A percentile compares a stretch with the other conserved stretches of the same genome.
Evolutionary conservation across 37 sponge, comb jelly and placozoan genomes (phyloP).

Genomic region (Aplysina aerophoba): DNA sequence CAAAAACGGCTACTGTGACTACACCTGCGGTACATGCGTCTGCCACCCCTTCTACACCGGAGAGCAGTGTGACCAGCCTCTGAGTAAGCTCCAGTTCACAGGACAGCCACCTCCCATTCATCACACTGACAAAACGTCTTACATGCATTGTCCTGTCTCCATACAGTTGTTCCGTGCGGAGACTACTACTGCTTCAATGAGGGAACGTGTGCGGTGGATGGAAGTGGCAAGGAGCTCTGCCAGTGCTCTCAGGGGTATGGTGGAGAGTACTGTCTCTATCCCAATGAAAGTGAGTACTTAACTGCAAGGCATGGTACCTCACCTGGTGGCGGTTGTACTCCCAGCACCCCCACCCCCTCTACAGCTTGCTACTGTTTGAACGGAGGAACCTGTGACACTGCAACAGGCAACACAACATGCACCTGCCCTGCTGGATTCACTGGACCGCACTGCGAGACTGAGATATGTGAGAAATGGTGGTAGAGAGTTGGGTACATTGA

Average conservation of each 20-base stretch:
- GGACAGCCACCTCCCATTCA: not conserved
- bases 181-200: conserved; percentile 29
- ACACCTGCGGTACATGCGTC: not conserved
- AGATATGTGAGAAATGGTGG: conserved; percentile 1
- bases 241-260: not conserved
- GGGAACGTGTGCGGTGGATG: not conserved
- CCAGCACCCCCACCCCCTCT: not conserved
- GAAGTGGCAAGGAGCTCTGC: not conserved
- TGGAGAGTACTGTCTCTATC: conserved; percentile 22
- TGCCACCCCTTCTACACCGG: conserved; percentile 27
- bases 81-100: not conserved
- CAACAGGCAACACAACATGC: not conserved
- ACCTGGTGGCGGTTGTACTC: no score
- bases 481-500: no score
- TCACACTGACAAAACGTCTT: no score
- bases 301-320: no score
- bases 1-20: not conserved
- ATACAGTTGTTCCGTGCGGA: not conserved
- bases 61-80: not conserved
- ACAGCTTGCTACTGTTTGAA: conserved; percentile 18
- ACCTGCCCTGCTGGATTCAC: conserved; percentile 28
- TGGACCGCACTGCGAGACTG: conserved; percentile 9
- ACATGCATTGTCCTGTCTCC: not conserved
- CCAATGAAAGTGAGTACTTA: not conserved
- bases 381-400: not conserved